Evolutionary conservation across 2,888 invertebrate species (phyloP), one percentile per base, ranked within the genome.

Genomic region (Drosophila siamana): DNA sequence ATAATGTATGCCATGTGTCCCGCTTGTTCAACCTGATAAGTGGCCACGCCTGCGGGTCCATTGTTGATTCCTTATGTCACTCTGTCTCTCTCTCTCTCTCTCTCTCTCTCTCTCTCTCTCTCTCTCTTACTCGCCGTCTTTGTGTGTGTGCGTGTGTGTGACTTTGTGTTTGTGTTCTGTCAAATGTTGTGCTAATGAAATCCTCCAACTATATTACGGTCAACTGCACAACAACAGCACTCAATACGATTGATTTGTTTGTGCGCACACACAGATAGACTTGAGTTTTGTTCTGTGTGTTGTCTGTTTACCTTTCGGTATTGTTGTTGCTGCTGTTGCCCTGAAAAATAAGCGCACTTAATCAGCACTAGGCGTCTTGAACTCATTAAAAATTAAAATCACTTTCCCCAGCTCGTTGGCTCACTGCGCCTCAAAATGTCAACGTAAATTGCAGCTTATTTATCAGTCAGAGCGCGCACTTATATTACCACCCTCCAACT

Each of bases 321-420:
- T 69, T 61, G 38, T 60, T 16, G 38, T 36, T 30, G 41, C 5
- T 61, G 38, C 57, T 16, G 40, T 30, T 43, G 43, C 7, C 51
- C 38, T 41, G 56, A 74, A 68, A 86, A 83, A 79, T 79, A 86
- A 79, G 65, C 64, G 51, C 77, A 80, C 69, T 88, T 83, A 76
- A 88, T 88, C 86, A 86, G 69, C 43, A 46, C 63, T 41, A 56
- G 62, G 60, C 74, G 59, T 56, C 70, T 76, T 68, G 59, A 74
- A 81, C 82, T 89, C 84, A 90, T 89, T 90, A 89, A 87, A 90
- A 90, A 81, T 90, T 84, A 78, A 89, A 89, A 89, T 88, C 80
- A 81, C 80, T 87, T 84, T 81, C 52, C 38, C 33, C 28, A 43
- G 19, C 33, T 56, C 41, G 41, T 8, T 30, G 43, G 44, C 36